Conservation (phyloP, 1,140 invertebrate genomes). For the Homarus americanus region DNA sequence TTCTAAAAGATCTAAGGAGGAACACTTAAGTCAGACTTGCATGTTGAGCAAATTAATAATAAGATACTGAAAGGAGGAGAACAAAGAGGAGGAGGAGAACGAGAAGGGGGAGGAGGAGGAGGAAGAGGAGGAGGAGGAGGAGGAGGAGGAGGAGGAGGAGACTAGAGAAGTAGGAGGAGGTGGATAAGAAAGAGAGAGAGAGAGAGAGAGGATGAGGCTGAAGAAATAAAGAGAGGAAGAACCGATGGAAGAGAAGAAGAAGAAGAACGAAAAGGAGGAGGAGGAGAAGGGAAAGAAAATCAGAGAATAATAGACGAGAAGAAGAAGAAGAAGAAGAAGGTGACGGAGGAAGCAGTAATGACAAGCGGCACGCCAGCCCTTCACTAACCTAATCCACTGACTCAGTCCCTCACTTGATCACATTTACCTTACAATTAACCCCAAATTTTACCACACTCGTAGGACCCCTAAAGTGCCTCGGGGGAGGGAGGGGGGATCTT, state of each 20-base stretch:
- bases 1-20: not conserved
- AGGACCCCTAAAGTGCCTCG: too few relatives aligned
- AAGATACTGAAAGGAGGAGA: not conserved
- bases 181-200: not conserved
- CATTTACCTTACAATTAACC: slow-evolving; percentile 1
- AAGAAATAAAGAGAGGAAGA: not conserved
- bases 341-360: slow-evolving; percentile 5
- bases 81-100: not conserved
- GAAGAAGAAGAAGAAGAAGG: not conserved
- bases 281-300: not conserved
- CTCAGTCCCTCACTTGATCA: not conserved
- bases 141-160: not conserved
- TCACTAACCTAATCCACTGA: not conserved
- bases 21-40: too few relatives aligned
- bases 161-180: not conserved
- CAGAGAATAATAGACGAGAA: too few relatives aligned
- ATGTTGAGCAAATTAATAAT: not conserved
- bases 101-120: not conserved
- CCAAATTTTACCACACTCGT: too few relatives aligned
- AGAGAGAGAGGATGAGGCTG: not conserved
- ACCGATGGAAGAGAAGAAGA: not conserved
- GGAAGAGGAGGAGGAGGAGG: not conserved
- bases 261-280: not conserved
- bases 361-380: slow-evolving; percentile 13
- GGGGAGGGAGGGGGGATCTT: too few relatives aligned